A percentile compares a stretch with the other conserved stretches of the same genome.
Evolutionary conservation across 2,113 vertebrate species (phyloP).

Genomic region (Ciconia boyciana): DNA sequence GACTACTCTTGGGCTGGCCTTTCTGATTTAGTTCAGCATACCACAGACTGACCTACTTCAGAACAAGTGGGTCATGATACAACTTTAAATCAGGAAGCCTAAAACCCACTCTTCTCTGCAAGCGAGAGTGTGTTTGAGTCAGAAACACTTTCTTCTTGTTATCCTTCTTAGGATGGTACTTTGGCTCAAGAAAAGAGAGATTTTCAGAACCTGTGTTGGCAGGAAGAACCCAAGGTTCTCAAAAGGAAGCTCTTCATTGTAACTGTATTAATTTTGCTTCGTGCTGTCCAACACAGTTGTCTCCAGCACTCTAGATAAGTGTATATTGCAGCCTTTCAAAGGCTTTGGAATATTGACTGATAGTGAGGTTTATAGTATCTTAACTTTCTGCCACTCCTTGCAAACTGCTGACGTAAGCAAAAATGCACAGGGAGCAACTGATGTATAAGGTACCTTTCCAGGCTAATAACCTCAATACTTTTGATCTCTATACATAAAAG

Average conservation of each 20-base stretch:
- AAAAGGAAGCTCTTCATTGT: neutral
- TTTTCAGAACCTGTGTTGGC: neutral
- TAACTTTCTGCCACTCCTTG: neutral
- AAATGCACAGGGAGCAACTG: neutral
- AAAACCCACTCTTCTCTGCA: neutral
- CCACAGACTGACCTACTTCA: conserved; percentile 74
- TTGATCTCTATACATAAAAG: neutral
- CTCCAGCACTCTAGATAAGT: neutral
- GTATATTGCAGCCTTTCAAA: neutral
- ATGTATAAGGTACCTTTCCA: neutral
- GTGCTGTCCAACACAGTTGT: neutral
- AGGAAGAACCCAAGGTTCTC: neutral
- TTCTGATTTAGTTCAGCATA: conserved; percentile 51
- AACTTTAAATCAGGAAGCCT: conserved; percentile 18
- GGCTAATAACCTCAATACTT: neutral
- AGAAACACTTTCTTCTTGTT: neutral
- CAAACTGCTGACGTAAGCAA: neutral
- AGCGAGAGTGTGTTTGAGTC: neutral
- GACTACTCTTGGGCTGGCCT: conserved; percentile 20
- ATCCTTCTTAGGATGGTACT: neutral
- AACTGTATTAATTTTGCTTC: neutral
- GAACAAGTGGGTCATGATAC: conserved; percentile 61
- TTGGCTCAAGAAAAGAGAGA: neutral
- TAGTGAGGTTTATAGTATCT: neutral
- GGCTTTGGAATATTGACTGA: neutral